Percentiles rank a stretch among this genome's conserved stretches.
Conservation (phyloP, 2,113 vertebrate genomes). For the Callorhinus ursinus region DNA sequence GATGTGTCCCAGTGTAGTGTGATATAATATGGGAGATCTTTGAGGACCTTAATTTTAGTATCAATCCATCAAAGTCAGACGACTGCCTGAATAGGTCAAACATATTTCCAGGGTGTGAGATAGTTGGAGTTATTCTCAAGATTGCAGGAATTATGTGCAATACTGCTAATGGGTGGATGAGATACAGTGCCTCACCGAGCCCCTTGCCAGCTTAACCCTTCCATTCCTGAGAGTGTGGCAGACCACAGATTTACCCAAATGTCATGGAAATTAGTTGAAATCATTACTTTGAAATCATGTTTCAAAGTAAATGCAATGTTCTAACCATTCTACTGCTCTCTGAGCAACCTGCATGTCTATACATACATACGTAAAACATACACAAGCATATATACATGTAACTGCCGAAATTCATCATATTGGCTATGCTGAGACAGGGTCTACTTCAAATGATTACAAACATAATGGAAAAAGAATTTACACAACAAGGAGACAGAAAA, state of each 20-base stretch:
- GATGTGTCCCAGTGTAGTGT: not conserved
- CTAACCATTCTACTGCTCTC: not conserved
- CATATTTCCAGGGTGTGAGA: not conserved
- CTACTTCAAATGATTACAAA: not conserved
- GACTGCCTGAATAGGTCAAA: constrained; percentile 26
- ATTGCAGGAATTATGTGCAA: not conserved
- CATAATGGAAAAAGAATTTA: not conserved
- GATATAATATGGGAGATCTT: not conserved
- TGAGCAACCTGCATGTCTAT: not conserved
- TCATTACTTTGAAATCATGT: not conserved
- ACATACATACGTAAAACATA: not conserved
- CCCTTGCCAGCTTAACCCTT: not conserved
- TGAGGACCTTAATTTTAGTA: constrained; percentile 48
- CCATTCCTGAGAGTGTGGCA: not conserved
- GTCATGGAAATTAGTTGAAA: not conserved
- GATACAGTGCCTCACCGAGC: not conserved
- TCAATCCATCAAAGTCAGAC: constrained; percentile 54
- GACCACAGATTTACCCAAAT: not conserved
- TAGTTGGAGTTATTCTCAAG: not conserved
- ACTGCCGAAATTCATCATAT: not conserved
- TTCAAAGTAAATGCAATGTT: not conserved
- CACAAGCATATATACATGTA: not conserved
- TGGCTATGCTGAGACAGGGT: not conserved
- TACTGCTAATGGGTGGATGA: not conserved
- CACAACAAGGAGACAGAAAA: not conserved